Conservation (phyloP, 2,888 invertebrate species). For the Bruchidius siliquastri region DNA sequence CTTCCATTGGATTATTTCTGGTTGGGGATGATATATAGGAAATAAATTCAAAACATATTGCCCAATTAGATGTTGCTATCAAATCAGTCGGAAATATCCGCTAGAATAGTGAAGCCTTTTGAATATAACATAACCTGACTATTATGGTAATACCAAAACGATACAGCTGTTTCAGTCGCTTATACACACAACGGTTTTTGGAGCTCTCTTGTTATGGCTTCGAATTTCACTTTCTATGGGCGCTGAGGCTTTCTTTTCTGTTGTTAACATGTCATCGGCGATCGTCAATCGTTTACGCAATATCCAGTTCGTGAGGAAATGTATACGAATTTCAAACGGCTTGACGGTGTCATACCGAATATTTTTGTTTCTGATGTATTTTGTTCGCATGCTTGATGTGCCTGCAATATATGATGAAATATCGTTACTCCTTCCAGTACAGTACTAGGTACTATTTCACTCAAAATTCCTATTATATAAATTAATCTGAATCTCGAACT, state of each 20-base stretch:
- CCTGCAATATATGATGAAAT: neutral
- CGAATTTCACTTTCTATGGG: neutral
- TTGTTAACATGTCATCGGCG: neutral
- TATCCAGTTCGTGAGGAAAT: neutral
- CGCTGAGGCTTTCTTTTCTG: neutral
- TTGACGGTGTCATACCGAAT: neutral
- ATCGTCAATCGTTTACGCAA: neutral
- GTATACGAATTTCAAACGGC: neutral
- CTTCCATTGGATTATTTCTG: too few species aligned
- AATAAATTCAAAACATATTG: too few species aligned
- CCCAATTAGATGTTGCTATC: too few species aligned
- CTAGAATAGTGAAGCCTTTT: too few species aligned
- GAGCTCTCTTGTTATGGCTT: neutral
- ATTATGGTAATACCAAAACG: neutral
- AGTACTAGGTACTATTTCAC: too few species aligned
- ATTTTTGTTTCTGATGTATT: too few species aligned
- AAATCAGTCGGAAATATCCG: too few species aligned
- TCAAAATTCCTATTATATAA: too few species aligned
- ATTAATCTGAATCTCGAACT: too few species aligned
- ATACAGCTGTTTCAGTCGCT: neutral
- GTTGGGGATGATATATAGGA: too few species aligned
- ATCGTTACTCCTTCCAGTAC: too few species aligned
- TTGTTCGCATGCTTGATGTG: neutral
- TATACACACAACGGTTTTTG: neutral
- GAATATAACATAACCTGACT: neutral